phyloP scores from a whole-genome alignment of 1,140 invertebrate species.

The Reticulitermes speratus region DNA sequence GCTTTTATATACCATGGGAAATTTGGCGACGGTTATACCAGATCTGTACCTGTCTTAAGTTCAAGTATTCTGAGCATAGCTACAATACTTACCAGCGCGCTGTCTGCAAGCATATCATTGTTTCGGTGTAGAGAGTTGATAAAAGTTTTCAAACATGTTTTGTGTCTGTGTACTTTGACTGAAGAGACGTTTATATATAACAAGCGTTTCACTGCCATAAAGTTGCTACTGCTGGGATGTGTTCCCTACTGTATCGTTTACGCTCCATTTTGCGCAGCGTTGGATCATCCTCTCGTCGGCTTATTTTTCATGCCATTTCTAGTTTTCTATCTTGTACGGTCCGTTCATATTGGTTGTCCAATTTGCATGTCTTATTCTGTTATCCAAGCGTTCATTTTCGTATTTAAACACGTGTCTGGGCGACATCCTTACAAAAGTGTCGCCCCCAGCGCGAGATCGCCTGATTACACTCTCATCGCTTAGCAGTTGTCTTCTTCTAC shows the following conservation, averaged over 20 bases:
- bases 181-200: too few species aligned
- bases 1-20: background rate
- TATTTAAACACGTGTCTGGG: background rate
- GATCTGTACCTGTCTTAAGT: background rate
- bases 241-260: too few species aligned
- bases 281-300: too few species aligned
- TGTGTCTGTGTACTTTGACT: too few species aligned
- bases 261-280: too few species aligned
- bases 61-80: background rate
- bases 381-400: background rate
- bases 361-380: background rate
- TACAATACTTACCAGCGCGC: background rate
- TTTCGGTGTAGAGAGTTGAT: background rate
- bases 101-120: background rate
- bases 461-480: too few species aligned
- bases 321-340: background rate
- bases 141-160: too few species aligned
- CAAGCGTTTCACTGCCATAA: too few species aligned
- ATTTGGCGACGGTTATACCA: background rate
- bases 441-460: too few species aligned
- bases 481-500: too few species aligned
- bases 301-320: background rate
- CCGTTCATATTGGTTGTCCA: background rate
- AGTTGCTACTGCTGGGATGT: too few species aligned
- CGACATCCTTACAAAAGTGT: background rate